These are phyloP conservation scores for Mystacides longicornis DNA, from an alignment of 2,888 invertebrate species.

Conservation along the genomic window DNA sequence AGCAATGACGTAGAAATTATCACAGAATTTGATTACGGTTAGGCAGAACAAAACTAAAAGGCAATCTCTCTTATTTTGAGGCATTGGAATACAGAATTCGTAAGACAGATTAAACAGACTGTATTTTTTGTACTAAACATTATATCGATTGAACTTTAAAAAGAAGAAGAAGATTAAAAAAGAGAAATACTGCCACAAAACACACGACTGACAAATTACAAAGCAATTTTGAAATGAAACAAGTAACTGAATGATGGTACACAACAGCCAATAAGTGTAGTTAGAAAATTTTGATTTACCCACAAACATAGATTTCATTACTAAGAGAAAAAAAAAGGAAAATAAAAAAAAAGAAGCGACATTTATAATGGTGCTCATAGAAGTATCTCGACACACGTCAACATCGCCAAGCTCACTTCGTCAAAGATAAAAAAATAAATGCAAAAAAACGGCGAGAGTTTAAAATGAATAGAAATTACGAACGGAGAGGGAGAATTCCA, in stretches of 20 bases:
- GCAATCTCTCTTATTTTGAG: constrained; percentile 10
- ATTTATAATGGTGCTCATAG: background rate
- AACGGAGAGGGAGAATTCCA: background rate
- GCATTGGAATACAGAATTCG: no score
- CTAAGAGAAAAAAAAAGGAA: background rate
- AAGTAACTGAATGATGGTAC: background rate
- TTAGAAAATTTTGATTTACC: background rate
- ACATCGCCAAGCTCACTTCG: background rate
- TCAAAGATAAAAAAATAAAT: no score
- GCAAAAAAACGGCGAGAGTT: background rate
- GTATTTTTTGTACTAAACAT: background rate
- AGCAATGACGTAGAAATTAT: background rate
- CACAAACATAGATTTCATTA: background rate
- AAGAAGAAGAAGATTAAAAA: background rate
- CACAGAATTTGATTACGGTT: no score
- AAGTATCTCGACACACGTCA: no score
- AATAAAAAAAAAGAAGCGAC: background rate
- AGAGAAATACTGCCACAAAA: background rate
- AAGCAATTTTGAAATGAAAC: background rate
- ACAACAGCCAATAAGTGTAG: background rate
- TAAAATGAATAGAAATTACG: background rate
- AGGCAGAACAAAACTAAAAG: background rate
- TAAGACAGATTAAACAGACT: no score
- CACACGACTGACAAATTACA: background rate
- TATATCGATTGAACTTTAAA: background rate